phyloP scores from a whole-genome alignment of 2,113 vertebrate genomes.

The Elanoides forficatus region DNA sequence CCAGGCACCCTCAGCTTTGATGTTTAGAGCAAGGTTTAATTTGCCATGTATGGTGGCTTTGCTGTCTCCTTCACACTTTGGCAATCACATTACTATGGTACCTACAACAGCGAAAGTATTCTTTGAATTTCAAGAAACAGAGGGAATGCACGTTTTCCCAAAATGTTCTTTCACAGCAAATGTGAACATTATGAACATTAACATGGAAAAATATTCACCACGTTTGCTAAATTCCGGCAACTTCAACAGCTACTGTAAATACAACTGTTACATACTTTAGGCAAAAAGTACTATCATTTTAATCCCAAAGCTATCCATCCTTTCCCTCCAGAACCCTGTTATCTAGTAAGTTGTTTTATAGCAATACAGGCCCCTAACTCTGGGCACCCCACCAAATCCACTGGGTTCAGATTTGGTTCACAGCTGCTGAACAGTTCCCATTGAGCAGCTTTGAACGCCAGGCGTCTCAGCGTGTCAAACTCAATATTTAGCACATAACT shows the following conservation, averaged over 20 bases:
- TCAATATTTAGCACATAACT: not conserved
- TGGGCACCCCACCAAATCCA: not conserved
- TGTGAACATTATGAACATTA: not conserved
- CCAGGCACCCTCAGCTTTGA: not conserved
- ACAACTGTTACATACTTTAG: not conserved
- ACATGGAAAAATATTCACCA: not conserved
- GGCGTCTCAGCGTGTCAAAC: not conserved
- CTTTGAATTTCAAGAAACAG: not conserved
- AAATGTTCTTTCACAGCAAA: not conserved
- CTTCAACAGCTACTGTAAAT: not conserved
- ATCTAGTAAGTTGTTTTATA: not conserved
- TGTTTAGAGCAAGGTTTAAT: not conserved
- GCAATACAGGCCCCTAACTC: not conserved
- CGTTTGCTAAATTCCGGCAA: not conserved
- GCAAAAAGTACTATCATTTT: not conserved
- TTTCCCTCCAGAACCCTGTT: not conserved
- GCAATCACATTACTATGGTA: not conserved
- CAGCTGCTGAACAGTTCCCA: not conserved
- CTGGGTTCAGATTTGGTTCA: not conserved
- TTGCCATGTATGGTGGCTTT: not conserved
- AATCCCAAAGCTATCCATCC: not conserved
- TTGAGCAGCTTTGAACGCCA: not conserved
- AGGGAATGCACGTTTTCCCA: rapidly evolving
- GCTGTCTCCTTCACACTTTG: not conserved
- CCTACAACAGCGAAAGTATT: not conserved